Evolutionary conservation across 2,113 vertebrate genomes (phyloP), one percentile per base, ranked within the genome.

Genomic region (Rhizomys pruinosus): DNA sequence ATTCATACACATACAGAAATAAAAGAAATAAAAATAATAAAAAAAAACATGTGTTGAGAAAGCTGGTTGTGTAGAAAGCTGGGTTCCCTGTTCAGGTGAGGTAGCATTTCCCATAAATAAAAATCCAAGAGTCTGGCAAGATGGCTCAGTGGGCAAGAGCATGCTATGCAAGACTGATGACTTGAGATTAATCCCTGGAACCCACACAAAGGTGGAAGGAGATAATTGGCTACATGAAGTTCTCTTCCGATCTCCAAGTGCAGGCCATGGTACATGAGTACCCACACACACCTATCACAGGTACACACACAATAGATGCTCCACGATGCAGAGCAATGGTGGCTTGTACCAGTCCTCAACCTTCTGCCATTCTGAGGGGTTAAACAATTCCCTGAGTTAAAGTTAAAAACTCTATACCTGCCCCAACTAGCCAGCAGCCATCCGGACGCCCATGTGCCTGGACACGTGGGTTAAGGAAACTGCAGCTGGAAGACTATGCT

Each of bases 261-360:
- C 44, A 82, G 22, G 47, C 15, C 32, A 6, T 42, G 37, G 59
- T 1, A 55, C 47, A 34, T 77, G 47, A 52, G 47, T 52, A 52
- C 47, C 39, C 57, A 61, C 1, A 19, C 55, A 61, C 17, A 4
- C 8, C 10, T 17, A 16, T 23, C 13, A 9, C 7, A 23, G 13
- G 27, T 4, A 29, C 12, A 68, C 64, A 68, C 10, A 34, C 20
- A 72, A 52, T 52, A 52, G 47, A 52, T 52, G 39, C 5, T 44
- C 23, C 39, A 84, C n/a, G 61, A 47, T 25, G 77, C 77, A 76
- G n/a, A 81, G 64, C 3, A 55, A 80, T 34, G 2, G 16, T 59
- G 66, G 47, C 74, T 66, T 90, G 44, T 29, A 63, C 39, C 10
- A 27, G 25, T 63, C 87, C 19, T 96, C 61, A 96, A 52, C 32